Percentiles rank a stretch among this genome's conserved stretches.
These are phyloP conservation scores for Malthinus flaveolus DNA, from an alignment of 2,888 invertebrate genomes.

Conservation along the genomic window DNA sequence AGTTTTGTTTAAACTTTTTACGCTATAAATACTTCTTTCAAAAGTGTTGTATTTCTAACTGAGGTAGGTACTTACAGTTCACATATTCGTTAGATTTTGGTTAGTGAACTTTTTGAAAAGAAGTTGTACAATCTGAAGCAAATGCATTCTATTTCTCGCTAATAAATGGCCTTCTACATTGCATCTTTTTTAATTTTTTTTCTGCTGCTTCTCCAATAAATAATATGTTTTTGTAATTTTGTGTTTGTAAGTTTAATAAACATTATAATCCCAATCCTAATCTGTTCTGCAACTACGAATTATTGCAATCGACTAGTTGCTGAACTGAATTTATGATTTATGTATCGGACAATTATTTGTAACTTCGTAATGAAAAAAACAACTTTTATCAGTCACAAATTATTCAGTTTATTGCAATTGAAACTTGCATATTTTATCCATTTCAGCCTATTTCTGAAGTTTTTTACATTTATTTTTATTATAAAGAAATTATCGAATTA, in stretches of 20 bases:
- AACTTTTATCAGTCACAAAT: too few species aligned
- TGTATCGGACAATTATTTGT: too few species aligned
- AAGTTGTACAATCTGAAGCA: not conserved
- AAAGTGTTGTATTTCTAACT: not conserved
- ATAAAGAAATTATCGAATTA: not conserved
- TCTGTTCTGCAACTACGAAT: too few species aligned
- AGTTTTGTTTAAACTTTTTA: not conserved
- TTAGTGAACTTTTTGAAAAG: slow-evolving; percentile 1
- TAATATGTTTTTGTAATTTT: not conserved
- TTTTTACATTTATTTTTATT: slow-evolving; percentile 12
- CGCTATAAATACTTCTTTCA: slow-evolving; percentile 1
- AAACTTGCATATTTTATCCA: not conserved
- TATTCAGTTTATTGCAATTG: too few species aligned
- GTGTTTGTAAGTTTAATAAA: too few species aligned
- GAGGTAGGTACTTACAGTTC: not conserved
- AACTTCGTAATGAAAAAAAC: too few species aligned
- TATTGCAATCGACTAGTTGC: too few species aligned
- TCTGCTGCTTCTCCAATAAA: slow-evolving; percentile 26
- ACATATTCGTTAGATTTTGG: not conserved
- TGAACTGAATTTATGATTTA: too few species aligned
- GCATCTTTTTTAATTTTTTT: slow-evolving; percentile 26
- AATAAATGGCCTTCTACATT: slow-evolving; percentile 25
- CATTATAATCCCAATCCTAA: too few species aligned
- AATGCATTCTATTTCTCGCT: slow-evolving; percentile 18
- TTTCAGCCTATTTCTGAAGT: slow-evolving; percentile 2